Percentiles rank a stretch among this genome's conserved stretches.
Evolutionary conservation across 1,140 invertebrate genomes (phyloP).

Genomic region (Drosophila bifasciata): DNA sequence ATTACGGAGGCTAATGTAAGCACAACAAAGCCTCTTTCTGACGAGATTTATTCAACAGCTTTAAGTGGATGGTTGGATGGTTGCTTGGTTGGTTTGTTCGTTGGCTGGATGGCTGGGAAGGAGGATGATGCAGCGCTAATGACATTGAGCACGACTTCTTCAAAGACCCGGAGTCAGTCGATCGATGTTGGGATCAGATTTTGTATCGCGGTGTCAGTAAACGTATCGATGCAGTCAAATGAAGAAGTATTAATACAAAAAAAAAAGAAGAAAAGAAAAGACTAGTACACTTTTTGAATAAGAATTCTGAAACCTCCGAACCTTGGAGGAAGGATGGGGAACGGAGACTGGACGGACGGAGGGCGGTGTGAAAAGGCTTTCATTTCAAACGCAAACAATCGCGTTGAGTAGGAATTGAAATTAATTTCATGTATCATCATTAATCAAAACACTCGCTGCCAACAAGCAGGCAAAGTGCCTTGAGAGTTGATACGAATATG

Average conservation of each 20-base stretch:
- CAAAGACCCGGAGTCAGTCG: slow-evolving; percentile 15
- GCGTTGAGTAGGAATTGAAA: slow-evolving; percentile 74
- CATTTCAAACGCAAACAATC: slow-evolving; percentile 82
- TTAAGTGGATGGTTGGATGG: slow-evolving; percentile 49
- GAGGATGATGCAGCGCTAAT: slow-evolving; percentile 79
- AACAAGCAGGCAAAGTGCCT: slow-evolving; percentile 49
- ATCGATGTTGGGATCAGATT: slow-evolving; percentile 28
- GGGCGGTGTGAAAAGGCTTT: slow-evolving; percentile 77
- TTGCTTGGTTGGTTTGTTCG: too few species aligned
- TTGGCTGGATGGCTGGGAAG: slow-evolving; percentile 2
- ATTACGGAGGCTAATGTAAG: slow-evolving; percentile 82
- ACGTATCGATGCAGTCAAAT: slow-evolving; percentile 56
- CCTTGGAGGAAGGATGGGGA: slow-evolving; percentile 5
- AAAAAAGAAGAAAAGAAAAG: slow-evolving; percentile 18
- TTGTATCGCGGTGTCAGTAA: slow-evolving; percentile 8
- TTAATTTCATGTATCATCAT: slow-evolving; percentile 83
- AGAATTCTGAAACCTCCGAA: slow-evolving; percentile 27
- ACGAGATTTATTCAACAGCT: slow-evolving; percentile 74
- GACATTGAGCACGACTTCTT: slow-evolving; percentile 72
- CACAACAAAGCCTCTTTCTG: slow-evolving; percentile 78
- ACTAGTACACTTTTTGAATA: slow-evolving; percentile 60
- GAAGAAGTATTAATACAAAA: slow-evolving; percentile 49
- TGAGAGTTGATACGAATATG: slow-evolving; percentile 50
- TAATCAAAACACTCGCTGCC: slow-evolving; percentile 77
- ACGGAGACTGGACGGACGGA: slow-evolving; percentile 10